A percentile compares a stretch with the other conserved stretches of the same genome.
Conservation (phyloP, 2,113 vertebrate genomes). For the Corythornis madagascariensis region DNA sequence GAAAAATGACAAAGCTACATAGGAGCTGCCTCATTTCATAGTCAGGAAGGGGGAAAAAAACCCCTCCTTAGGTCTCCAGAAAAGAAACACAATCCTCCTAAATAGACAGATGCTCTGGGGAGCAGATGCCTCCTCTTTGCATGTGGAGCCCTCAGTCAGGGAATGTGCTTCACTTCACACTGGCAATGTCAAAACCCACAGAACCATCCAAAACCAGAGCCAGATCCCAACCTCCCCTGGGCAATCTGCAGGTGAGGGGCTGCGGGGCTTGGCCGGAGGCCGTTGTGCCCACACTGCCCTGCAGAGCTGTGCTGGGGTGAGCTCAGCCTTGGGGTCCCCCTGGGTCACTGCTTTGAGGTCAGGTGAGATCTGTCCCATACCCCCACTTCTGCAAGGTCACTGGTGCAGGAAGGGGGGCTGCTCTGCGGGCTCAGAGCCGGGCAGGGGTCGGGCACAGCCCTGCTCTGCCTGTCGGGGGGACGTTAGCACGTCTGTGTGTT, state of each 20-base stretch:
- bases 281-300: background rate
- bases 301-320: background rate
- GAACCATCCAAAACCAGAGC: rapidly evolving
- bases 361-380: rapidly evolving
- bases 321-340: background rate
- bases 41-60: background rate
- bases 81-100: background rate
- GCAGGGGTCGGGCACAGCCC: background rate
- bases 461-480: rapidly evolving
- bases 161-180: rapidly evolving
- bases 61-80: background rate
- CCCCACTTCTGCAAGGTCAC: background rate
- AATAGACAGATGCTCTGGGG: background rate
- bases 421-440: background rate
- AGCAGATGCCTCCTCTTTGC: background rate
- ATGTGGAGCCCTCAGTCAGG: rapidly evolving
- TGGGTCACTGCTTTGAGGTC: rapidly evolving
- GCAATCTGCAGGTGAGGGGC: background rate
- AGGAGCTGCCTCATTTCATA: conserved; percentile 57
- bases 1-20: conserved; percentile 48
- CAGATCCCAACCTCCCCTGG: rapidly evolving
- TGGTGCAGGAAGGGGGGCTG: background rate
- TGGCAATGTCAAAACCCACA: rapidly evolving
- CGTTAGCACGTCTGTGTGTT: rapidly evolving
- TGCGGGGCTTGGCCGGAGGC: no score